Base-by-base conservation (phyloP, 1,140 invertebrate species). In the Hylaeus volcanicus region DNA sequence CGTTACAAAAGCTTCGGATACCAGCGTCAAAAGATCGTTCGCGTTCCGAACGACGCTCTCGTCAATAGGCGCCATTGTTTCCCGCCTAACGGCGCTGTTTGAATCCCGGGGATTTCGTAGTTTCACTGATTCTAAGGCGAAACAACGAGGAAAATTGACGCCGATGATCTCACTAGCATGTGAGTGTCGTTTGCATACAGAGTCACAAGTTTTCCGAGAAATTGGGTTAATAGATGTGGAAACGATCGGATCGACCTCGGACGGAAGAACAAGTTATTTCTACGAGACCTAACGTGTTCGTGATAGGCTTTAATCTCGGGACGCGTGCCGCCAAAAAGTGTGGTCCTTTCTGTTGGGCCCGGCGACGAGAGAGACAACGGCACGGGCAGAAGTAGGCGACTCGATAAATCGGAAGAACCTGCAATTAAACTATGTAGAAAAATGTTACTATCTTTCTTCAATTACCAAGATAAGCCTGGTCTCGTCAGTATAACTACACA, bases 151-250 rank as follows among this genome's bases (percentile, higher is more conserved):
- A 61, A 45, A 78, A 72, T 63, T 8, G 6, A 55, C n/a, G 3
- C 2, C 5, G 66, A 45, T 78, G 76, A 64, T 48, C 11, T 77
- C 64, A 69, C 68, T 45, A 11, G 60, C 1, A 12, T 5, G 26
- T 26, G 39, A 26, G 41, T 58, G 58, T 48, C 26, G n/a, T 69
- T 76, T n/a, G 43, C 64, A 41, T 9, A 43, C 15, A 3, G 14
- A 68, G 41, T 12, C 12, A n/a, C 26, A 11, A 56, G 51, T 58
- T 69, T 39, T 48, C 64, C 26, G 12, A 45, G n/a, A 78, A 78
- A 78, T 78, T 53, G 41, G 56, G 48, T 71, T 78, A 53, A 64
- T n/a, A 64, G n/a, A 5, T 4, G 48, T 12, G 37, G 5, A 63
- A 78, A 63, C 9, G 51, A n/a, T 2, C 37, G 58, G 43, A 68